Base-by-base conservation (phyloP, 2,113 vertebrate species). In the Thunnus thynnus region DNA sequence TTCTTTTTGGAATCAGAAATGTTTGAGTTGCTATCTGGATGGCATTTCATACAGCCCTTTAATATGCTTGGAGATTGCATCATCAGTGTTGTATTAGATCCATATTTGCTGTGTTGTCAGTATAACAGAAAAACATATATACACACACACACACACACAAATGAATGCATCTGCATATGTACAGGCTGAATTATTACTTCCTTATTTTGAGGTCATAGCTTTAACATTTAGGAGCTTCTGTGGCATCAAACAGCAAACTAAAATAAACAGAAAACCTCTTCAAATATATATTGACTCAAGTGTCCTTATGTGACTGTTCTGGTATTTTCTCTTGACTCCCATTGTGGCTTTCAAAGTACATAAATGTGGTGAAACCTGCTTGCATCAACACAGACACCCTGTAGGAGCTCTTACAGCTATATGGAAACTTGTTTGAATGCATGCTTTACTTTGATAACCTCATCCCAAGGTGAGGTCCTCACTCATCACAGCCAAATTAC, bases 31-130 rank as follows among this genome's bases (percentile, higher is more conserved):
- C 76, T 91, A 93, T 94, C 92, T 88, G 82, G 85, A 83, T 94
- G 93, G 78, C 91, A 94, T 94, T 94, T 90, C 76, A 63, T 3
- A 65, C 66, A 88, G 86, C 80, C 76, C 83, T 91, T 92, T 90
- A 86, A 82, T 77, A 50, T 5, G 64, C 68, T 81, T 60, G 52
- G 85, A 86, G 63, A 48, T 84, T 55, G 25, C 78, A 86, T 76
- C 68, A 65, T 68, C 76, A 1, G 46, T 72, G 55, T 69, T 72
- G 66, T 83, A 83, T 74, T 83, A 73, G 72, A 65, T 20, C 32
- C 20, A 64, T 69, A 41, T 75, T 60, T 82, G 51, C 46, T 88
- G 9, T 48, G 58, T 27, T 73, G 32, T 76, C 50, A 66, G 27
- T 13, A 50, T 22, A 2, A 16, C 32, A 25, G 17, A 54, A 50